Conservation (phyloP, 2,888 invertebrate genomes). For the Drosophila falleni region DNA sequence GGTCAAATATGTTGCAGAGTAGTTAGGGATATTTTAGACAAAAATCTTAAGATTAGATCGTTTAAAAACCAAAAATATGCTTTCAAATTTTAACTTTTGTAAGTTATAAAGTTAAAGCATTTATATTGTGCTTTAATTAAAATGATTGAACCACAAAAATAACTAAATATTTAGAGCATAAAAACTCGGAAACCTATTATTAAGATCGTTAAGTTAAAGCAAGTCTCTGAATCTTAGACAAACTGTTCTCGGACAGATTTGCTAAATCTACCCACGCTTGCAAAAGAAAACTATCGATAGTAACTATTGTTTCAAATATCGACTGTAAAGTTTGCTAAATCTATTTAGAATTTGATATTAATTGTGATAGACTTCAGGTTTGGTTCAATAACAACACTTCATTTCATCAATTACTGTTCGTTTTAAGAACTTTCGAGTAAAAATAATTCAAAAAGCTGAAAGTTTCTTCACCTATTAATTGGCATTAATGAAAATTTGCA, state of each 20-base stretch:
- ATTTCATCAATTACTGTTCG: neutral
- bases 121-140: neutral
- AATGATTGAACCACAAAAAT: neutral
- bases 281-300: no score
- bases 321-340: no score
- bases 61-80: neutral
- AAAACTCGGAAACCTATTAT: neutral
- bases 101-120: neutral
- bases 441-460: neutral
- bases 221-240: neutral
- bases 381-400: neutral
- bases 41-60: neutral
- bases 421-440: neutral
- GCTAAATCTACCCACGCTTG: no score
- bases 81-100: neutral
- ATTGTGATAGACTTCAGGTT: neutral
- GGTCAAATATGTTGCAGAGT: conserved; percentile 65
- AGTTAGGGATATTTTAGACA: neutral
- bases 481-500: conserved; percentile 35
- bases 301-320: no score
- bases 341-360: neutral
- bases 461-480: conserved; percentile 38
- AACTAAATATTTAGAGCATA: neutral
- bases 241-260: neutral
- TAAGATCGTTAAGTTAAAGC: neutral